Evolutionary conservation across 2,888 invertebrate species (phyloP).

Genomic region (Ectobius pallidus): DNA sequence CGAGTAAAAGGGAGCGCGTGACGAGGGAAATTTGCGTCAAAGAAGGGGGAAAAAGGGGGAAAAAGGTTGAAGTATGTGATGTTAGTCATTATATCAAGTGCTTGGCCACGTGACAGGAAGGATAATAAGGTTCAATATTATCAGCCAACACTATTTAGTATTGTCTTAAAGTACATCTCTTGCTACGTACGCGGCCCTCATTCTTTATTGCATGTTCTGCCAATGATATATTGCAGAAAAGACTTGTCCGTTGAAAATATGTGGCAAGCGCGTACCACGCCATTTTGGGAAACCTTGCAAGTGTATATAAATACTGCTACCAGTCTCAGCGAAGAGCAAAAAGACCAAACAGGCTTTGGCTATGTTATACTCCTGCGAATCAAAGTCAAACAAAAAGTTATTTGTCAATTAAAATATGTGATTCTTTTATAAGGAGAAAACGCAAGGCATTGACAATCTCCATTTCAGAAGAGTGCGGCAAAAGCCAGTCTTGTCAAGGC

Average conservation of each 20-base stretch:
- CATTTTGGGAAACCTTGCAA: slow-evolving; percentile 36
- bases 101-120: background rate
- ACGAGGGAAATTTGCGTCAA: too few relatives aligned
- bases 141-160: background rate
- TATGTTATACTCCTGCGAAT: slow-evolving; percentile 13
- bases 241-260: slow-evolving; percentile 31
- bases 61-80: too few relatives aligned
- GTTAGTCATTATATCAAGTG: background rate
- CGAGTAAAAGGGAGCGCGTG: too few relatives aligned
- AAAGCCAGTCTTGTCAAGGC: slow-evolving; percentile 6
- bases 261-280: slow-evolving; percentile 30
- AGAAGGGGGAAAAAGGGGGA: too few relatives aligned
- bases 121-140: background rate
- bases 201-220: slow-evolving; percentile 33
- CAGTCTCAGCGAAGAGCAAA: background rate
- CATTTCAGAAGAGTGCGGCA: slow-evolving; percentile 22
- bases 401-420: slow-evolving; percentile 38
- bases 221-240: slow-evolving; percentile 34
- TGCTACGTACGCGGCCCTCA: background rate
- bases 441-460: slow-evolving; percentile 2
- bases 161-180: background rate
- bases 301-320: slow-evolving; percentile 14
- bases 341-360: background rate
- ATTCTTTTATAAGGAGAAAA: slow-evolving; percentile 25
- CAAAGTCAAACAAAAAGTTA: slow-evolving; percentile 32